phyloP scores from a whole-genome alignment of 2,888 invertebrate species.

The Drosophila recens region DNA sequence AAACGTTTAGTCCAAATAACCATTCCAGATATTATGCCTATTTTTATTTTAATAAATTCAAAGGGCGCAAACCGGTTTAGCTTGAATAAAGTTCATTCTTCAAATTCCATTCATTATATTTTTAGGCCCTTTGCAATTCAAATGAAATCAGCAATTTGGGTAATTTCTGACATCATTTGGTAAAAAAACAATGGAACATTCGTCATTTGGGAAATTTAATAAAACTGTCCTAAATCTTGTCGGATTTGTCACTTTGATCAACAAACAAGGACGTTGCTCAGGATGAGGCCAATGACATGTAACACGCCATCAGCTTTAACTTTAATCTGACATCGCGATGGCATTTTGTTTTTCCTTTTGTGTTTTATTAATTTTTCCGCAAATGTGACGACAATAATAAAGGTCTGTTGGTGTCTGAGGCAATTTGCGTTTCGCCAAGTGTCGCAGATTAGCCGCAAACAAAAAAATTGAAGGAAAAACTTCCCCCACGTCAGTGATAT shows the following conservation, averaged over 20 bases:
- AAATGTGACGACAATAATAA: conserved; percentile 24
- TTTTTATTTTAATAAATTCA: no score
- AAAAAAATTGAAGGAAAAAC: conserved; percentile 1
- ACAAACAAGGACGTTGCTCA: background rate
- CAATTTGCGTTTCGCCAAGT: conserved; percentile 4
- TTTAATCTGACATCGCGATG: conserved; percentile 43
- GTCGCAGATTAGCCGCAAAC: conserved; percentile 16
- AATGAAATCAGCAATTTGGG: background rate
- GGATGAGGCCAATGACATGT: conserved; percentile 23
- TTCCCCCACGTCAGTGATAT: background rate
- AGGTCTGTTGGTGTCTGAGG: conserved; percentile 12
- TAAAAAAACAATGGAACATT: background rate
- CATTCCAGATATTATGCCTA: no score
- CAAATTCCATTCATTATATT: background rate
- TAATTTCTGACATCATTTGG: background rate
- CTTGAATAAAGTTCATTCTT: no score
- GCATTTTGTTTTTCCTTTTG: conserved; percentile 51
- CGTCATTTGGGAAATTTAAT: conserved; percentile 1
- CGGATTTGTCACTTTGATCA: conserved; percentile 12
- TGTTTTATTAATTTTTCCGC: conserved; percentile 29
- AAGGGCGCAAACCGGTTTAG: no score
- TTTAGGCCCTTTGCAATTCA: background rate
- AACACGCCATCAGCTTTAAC: conserved; percentile 36
- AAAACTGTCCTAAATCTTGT: conserved; percentile 5
- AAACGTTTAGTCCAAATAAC: no score